Evolutionary conservation across 2,888 invertebrate genomes (phyloP), one percentile per base, ranked within the genome.

Genomic region (Drosophila leonis): DNA sequence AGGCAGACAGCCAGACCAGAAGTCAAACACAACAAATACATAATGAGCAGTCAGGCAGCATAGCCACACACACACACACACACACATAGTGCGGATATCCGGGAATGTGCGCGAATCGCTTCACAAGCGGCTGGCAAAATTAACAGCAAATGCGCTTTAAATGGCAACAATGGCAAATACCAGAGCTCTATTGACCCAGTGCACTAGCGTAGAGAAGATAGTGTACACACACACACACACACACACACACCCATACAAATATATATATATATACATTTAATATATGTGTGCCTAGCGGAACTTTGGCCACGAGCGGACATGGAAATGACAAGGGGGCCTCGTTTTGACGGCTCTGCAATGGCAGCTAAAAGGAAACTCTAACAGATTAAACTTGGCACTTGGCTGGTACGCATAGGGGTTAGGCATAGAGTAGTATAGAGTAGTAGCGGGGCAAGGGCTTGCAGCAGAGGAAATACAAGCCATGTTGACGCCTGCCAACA

Each of bases 131-230:
- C 76, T 77, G 83, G 86, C 86, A 77, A 88, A 87, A 88, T 90
- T 87, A 87, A 88, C 88, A 86, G 80, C 75, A 87, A 90, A 86
- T 90, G 79, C 79, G 86, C 90, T 86, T 83, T 86, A 87, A 88
- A 90, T 82, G 80, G 75, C 80, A 80, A 90, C 83, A 88, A 90
- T 79, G 86, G 83, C 83, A 75, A 75, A 70, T 70, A 69, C 76
- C 80, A 78, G 62, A 72, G 76, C 85, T 90, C 85, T 88, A 86
- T 90, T 86, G 85, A 86, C 85, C 90, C 78, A 86, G 78, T 84
- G 75, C 75, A 75, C 72, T 72, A 78, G 69, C 71, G 52, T 39
- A 59, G 48, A 62, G 60, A n/a, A 76, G 77, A 76, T 71, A 80
- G 65, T 59, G 15, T 12, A 7, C 18, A 13, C 12, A 15, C 15